phyloP scores from a whole-genome alignment of 2,797 vertebrate genomes.

The Martes flavigula region DNA sequence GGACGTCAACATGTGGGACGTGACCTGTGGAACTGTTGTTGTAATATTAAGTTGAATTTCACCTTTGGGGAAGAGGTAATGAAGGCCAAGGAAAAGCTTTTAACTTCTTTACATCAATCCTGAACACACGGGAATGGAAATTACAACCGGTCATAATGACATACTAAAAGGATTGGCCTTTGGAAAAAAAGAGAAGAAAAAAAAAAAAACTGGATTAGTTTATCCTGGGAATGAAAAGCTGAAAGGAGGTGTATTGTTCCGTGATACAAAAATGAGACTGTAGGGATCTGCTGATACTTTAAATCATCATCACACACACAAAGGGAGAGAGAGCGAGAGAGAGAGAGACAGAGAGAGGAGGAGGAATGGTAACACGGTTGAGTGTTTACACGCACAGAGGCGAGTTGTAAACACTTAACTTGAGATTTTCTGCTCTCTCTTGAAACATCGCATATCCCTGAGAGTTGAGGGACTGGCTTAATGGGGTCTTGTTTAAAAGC shows the following conservation, averaged over 20 bases:
- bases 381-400: not conserved
- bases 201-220: not conserved
- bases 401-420: not conserved
- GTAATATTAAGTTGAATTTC: not conserved
- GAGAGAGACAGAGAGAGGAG: too few species aligned
- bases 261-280: not conserved
- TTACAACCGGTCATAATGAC: not conserved
- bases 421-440: not conserved
- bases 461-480: not conserved
- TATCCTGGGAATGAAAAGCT: not conserved
- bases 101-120: not conserved
- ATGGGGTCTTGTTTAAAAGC: not conserved
- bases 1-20: not conserved
- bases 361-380: not conserved
- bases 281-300: not conserved
- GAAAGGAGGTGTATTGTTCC: not conserved
- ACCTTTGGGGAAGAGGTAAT: conserved; percentile 21
- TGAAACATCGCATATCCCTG: not conserved
- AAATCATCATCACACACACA: not conserved
- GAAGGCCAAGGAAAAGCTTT: not conserved
- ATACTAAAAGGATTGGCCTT: not conserved
- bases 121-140: not conserved
- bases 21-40: not conserved
- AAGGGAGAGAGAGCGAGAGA: not conserved
- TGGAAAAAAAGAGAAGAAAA: not conserved